A percentile compares a stretch with the other conserved stretches of the same genome.
phyloP scores from a whole-genome alignment of 2,888 invertebrate genomes.

The Sphaerophoria taeniata region DNA sequence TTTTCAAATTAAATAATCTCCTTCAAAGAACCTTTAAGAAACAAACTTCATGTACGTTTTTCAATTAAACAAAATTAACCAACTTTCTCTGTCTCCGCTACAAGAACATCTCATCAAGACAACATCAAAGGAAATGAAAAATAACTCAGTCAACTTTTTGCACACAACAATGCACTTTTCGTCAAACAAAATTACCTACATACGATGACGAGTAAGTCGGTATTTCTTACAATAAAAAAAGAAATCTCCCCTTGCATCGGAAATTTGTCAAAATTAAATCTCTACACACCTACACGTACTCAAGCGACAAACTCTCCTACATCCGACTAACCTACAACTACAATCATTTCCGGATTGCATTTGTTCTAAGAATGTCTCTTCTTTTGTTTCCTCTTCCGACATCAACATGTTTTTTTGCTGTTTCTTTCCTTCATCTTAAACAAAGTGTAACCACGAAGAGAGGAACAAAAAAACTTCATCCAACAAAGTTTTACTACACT shows the following conservation, averaged over 20 bases:
- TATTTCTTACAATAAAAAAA: background rate
- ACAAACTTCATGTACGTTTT: background rate
- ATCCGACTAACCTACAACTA: conserved; percentile 35
- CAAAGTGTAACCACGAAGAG: conserved; percentile 29
- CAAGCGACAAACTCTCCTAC: background rate
- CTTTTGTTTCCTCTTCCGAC: background rate
- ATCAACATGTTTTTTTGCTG: background rate
- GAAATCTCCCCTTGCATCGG: background rate
- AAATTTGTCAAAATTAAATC: conserved; percentile 56
- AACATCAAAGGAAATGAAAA: conserved; percentile 28
- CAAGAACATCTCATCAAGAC: conserved; percentile 3
- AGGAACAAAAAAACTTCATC: conserved; percentile 30
- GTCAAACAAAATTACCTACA: background rate
- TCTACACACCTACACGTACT: conserved; percentile 12
- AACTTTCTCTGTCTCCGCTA: conserved; percentile 13
- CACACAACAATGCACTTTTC: conserved; percentile 12
- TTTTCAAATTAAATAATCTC: too few species aligned
- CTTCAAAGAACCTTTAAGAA: too few species aligned
- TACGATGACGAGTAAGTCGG: background rate
- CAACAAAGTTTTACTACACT: conserved; percentile 50
- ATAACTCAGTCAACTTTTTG: conserved; percentile 21
- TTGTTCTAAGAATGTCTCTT: conserved; percentile 22
- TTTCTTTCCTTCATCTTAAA: conserved; percentile 13
- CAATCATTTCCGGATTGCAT: conserved; percentile 65
- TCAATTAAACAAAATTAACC: background rate